phyloP scores from a whole-genome alignment of 2,797 vertebrate species.

The Sciaenops ocellatus region DNA sequence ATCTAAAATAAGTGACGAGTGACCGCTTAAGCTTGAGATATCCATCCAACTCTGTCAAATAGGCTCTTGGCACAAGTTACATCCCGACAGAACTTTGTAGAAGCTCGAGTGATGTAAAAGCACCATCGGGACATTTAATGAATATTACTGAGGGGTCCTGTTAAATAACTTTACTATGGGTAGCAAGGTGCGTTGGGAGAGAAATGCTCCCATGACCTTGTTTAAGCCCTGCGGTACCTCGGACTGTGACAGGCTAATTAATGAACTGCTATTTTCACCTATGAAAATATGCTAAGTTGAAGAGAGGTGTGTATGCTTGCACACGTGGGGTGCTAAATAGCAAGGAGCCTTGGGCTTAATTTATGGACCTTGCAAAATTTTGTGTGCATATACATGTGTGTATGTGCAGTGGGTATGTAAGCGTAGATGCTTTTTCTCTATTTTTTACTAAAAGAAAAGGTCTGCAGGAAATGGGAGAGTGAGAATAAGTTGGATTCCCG shows the following conservation, averaged over 20 bases:
- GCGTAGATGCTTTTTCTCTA: background rate
- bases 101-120: slow-evolving; percentile 15
- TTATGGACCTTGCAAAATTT: slow-evolving; percentile 56
- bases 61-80: background rate
- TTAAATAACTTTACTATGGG: slow-evolving; percentile 64
- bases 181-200: slow-evolving; percentile 27
- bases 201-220: slow-evolving; percentile 70
- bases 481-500: slow-evolving; percentile 54
- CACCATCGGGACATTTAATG: slow-evolving; percentile 29
- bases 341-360: slow-evolving; percentile 58
- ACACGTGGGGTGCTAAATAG: slow-evolving; percentile 53
- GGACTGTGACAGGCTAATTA: slow-evolving; percentile 78
- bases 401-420: background rate
- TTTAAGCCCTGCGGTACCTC: slow-evolving; percentile 56
- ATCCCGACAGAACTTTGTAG: background rate
- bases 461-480: slow-evolving; percentile 49
- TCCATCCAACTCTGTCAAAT: background rate
- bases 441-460: slow-evolving; percentile 27
- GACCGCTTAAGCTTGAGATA: slow-evolving; percentile 1
- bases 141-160: slow-evolving; percentile 39
- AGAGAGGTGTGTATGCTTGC: slow-evolving; percentile 38
- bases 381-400: slow-evolving; percentile 23
- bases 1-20: background rate
- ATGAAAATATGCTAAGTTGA: slow-evolving; percentile 64
- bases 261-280: slow-evolving; percentile 72